Percentiles rank a stretch among this genome's conserved stretches.
These are phyloP conservation scores for Capitella teleta DNA, from an alignment of 1,140 invertebrate genomes.

Conservation along the genomic window DNA sequence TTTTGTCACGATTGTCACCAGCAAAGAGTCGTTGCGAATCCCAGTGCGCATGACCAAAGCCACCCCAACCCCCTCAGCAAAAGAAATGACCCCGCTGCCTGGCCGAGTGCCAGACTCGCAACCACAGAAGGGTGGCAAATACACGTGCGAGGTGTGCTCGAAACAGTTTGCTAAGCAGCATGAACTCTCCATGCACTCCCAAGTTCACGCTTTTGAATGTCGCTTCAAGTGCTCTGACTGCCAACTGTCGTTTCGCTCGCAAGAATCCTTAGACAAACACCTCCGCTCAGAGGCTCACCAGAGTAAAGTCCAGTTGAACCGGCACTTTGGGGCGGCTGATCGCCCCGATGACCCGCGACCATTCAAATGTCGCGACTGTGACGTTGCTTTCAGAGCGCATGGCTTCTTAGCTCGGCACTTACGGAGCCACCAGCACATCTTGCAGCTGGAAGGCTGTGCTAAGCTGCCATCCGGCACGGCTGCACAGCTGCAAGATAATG, in stretches of 20 bases:
- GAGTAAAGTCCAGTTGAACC: slow-evolving; percentile 58
- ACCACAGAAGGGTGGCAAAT: slow-evolving; percentile 53
- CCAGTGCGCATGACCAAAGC: no score
- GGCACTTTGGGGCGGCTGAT: slow-evolving; percentile 49
- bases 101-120: slow-evolving; percentile 5
- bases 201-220: slow-evolving; percentile 90
- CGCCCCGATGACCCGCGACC: slow-evolving; percentile 76
- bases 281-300: slow-evolving; percentile 49
- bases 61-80: slow-evolving; percentile 7
- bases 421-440: slow-evolving; percentile 91
- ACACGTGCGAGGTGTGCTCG: slow-evolving; percentile 74
- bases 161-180: slow-evolving; percentile 82
- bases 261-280: slow-evolving; percentile 2
- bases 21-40: no score
- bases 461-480: slow-evolving; percentile 50
- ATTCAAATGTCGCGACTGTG: slow-evolving; percentile 89
- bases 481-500: neutral
- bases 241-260: slow-evolving; percentile 60
- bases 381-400: slow-evolving; percentile 89
- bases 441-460: slow-evolving; percentile 81
- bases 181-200: slow-evolving; percentile 81
- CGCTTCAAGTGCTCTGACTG: slow-evolving; percentile 70
- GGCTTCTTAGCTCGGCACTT: slow-evolving; percentile 93
- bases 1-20: no score
- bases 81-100: slow-evolving; percentile 13